Percentiles rank a stretch among this genome's conserved stretches.
Evolutionary conservation across 1,140 invertebrate genomes (phyloP).

Genomic region (Drosophila sp.): DNA sequence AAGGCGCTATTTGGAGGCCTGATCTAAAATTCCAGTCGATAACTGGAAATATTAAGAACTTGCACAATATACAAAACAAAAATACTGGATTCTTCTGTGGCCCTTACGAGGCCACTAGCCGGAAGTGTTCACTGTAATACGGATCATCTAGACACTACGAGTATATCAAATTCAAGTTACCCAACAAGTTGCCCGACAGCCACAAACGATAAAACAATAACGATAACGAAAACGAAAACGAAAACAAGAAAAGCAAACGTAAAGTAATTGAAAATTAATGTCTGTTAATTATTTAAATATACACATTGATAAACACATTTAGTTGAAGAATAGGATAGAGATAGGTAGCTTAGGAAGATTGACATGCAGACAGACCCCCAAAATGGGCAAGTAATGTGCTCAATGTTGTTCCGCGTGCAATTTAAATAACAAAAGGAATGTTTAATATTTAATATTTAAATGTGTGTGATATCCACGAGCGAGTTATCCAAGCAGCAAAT

Average conservation of each 20-base stretch:
- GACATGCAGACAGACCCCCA: constrained; percentile 24
- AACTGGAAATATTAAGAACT: constrained; percentile 28
- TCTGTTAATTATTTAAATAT: constrained; percentile 36
- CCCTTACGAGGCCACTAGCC: constrained; percentile 41
- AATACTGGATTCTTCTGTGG: constrained; percentile 24
- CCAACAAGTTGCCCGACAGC: constrained; percentile 19
- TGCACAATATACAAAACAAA: constrained; percentile 9
- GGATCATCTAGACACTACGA: constrained; percentile 11
- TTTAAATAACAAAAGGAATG: constrained; percentile 75
- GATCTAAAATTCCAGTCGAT: constrained; percentile 8
- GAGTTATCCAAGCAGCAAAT: constrained; percentile 27
- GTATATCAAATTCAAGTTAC: constrained; percentile 15
- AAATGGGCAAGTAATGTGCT: constrained; percentile 30
- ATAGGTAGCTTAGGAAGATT: background rate
- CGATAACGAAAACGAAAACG: constrained; percentile 4
- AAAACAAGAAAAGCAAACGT: constrained; percentile 12
- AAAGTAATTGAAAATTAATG: constrained; percentile 54
- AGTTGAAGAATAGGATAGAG: background rate
- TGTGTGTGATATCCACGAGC: constrained; percentile 23
- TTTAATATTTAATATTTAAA: constrained; percentile 27
- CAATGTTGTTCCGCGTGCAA: constrained; percentile 69
- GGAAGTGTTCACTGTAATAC: constrained; percentile 34
- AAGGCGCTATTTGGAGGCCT: constrained; percentile 8
- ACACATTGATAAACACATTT: constrained; percentile 22
- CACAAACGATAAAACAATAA: constrained; percentile 8